Evolutionary conservation across 2,888 invertebrate genomes (phyloP).

Genomic region (Xylocampa areola): DNA sequence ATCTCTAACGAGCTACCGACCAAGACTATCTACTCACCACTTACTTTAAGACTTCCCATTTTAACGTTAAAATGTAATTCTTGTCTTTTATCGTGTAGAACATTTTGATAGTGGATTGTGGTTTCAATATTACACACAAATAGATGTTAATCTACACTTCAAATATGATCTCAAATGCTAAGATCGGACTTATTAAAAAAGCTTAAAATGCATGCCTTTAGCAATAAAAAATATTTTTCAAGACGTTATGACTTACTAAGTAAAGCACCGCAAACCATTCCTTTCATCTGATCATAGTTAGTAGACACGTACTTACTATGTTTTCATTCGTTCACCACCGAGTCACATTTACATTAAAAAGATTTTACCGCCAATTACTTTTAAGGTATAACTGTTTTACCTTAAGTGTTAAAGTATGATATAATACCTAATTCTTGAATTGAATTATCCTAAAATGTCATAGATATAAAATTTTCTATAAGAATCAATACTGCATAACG

Average conservation of each 20-base stretch:
- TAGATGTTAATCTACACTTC: background rate
- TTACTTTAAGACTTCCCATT: constrained; percentile 47
- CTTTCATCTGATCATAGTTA: constrained; percentile 1
- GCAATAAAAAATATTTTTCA: background rate
- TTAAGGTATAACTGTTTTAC: constrained; percentile 18
- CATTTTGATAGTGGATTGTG: background rate
- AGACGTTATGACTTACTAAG: background rate
- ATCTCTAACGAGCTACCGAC: constrained; percentile 76
- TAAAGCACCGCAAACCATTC: background rate
- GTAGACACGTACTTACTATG: background rate
- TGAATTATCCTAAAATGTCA: constrained; percentile 47
- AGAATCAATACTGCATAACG: constrained; percentile 32
- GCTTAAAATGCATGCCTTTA: background rate
- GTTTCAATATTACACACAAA: background rate
- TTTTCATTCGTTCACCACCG: constrained; percentile 13
- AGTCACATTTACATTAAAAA: constrained; percentile 12
- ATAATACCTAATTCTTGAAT: constrained; percentile 40
- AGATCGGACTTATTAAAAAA: background rate
- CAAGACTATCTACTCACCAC: constrained; percentile 58
- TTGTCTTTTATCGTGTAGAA: constrained; percentile 2
- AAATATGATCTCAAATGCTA: background rate
- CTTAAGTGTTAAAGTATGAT: constrained; percentile 12
- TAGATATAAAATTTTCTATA: constrained; percentile 49
- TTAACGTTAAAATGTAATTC: constrained; percentile 34
- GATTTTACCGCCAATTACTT: constrained; percentile 18